phyloP scores from a whole-genome alignment of 2,113 vertebrate species.

The Mirounga angustirostris region DNA sequence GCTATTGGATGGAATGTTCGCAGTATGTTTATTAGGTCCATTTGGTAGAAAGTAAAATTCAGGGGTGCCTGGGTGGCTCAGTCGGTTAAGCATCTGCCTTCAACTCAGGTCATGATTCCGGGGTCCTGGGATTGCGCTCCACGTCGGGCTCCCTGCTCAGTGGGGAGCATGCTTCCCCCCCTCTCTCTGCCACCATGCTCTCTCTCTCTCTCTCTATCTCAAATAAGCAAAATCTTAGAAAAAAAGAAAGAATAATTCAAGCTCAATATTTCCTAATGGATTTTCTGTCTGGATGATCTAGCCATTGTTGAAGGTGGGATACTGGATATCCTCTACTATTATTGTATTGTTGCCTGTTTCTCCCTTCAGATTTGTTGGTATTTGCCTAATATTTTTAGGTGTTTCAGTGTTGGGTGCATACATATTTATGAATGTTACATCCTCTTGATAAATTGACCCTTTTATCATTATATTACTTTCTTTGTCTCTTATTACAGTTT shows the following conservation, averaged over 20 bases:
- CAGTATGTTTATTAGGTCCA: neutral
- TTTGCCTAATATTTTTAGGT: neutral
- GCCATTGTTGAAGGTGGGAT: neutral
- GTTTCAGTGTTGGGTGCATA: neutral
- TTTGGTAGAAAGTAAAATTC: neutral
- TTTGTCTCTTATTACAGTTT: neutral
- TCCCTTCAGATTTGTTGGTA: neutral
- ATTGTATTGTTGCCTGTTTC: neutral
- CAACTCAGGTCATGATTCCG: neutral
- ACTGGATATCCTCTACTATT: neutral
- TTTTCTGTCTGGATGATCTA: neutral
- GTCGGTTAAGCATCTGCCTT: neutral
- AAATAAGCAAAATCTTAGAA: neutral
- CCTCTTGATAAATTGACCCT: neutral
- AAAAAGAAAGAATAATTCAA: neutral
- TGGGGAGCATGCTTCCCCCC: neutral
- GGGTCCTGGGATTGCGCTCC: neutral
- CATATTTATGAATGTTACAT: neutral
- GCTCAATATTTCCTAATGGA: neutral
- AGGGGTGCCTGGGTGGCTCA: neutral
- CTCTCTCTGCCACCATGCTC: neutral
- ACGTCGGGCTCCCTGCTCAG: neutral
- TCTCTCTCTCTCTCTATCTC: neutral
- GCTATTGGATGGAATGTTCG: neutral
- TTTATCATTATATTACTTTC: neutral